Evolutionary conservation across 2,113 vertebrate species (phyloP), one percentile per base, ranked within the genome.

Genomic region (Chitala chitala): DNA sequence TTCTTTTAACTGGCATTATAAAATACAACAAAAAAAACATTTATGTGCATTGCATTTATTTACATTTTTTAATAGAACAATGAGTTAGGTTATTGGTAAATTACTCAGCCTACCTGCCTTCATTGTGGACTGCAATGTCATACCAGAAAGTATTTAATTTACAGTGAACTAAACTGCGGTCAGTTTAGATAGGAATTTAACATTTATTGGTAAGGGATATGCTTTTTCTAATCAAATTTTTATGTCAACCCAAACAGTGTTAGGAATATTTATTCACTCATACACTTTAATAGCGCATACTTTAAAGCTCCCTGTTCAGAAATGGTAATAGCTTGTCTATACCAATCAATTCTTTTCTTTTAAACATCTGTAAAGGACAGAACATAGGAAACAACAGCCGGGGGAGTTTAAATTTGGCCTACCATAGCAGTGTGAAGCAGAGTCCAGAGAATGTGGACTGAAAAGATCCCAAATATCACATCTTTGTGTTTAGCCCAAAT

Each of bases 41-140:
- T 68, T 42, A 68, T 44, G 38, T 42, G 26, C 64, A 68, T 26
- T 24, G 26, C 64, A 36, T 42, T 68, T 38, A 38, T 46, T 26
- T 26, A 46, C 64, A 48, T 68, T 68, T 46, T 46, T 46, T 68
- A 38, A 68, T 22, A 17, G 59, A 63, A 63, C 59, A 63, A 63
- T 63, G 42, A 68, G 46, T 12, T 68, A 22, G 42, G 20, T 17
- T 15, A n/a, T n/a, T 38, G 40, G 24, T 4, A 33, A 63, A 46
- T 68, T 68, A 46, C 24, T 42, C 46, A 68, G 46, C 64, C 64
- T 68, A 46, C 64, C 64, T 68, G 24, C 64, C 46, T 68, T 42
- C 38, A 6, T 46, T 68, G 38, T 46, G 42, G 64, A 68, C 64
- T 48, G 64, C 64, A 48, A 29, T 68, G 64, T 68, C 64, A 63